Evolutionary conservation across 1,140 invertebrate species (phyloP).

Genomic region (Euschistus heros): DNA sequence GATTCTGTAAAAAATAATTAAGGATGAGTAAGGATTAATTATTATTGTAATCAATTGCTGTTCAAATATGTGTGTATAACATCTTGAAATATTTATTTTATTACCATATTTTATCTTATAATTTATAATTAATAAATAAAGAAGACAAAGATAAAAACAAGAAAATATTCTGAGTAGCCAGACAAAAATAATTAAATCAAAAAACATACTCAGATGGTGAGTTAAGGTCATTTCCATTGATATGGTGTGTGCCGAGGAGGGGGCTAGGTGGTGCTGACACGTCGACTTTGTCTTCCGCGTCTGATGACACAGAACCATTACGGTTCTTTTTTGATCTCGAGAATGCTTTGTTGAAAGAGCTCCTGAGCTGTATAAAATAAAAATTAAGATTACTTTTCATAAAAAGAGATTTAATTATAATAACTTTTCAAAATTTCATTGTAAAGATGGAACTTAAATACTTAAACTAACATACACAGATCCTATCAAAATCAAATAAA

Average conservation of each 20-base stretch:
- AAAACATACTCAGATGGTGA: constrained; percentile 9
- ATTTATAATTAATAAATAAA: no score
- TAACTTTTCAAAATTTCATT: no score
- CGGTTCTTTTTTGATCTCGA: constrained; percentile 58
- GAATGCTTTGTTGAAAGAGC: constrained; percentile 97
- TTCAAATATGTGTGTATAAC: no score
- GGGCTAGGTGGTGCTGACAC: constrained; percentile 39
- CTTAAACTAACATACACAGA: background rate
- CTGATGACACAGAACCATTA: constrained; percentile 52
- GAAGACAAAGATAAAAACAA: no score
- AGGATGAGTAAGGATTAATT: no score
- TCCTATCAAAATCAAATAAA: background rate
- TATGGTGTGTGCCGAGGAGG: constrained; percentile 32
- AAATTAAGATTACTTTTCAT: background rate
- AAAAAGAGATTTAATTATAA: background rate
- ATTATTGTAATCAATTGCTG: no score
- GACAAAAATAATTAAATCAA: background rate
- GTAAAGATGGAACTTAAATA: no score
- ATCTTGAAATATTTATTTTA: no score
- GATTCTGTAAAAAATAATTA: no score
- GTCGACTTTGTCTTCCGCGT: constrained; percentile 45
- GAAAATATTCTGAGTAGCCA: background rate
- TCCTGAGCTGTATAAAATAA: constrained; percentile 56
- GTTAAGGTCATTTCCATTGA: constrained; percentile 29
- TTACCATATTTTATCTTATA: constrained; percentile 28